phyloP scores from a whole-genome alignment of 1,140 invertebrate genomes.

The Drosophila nikananu region DNA sequence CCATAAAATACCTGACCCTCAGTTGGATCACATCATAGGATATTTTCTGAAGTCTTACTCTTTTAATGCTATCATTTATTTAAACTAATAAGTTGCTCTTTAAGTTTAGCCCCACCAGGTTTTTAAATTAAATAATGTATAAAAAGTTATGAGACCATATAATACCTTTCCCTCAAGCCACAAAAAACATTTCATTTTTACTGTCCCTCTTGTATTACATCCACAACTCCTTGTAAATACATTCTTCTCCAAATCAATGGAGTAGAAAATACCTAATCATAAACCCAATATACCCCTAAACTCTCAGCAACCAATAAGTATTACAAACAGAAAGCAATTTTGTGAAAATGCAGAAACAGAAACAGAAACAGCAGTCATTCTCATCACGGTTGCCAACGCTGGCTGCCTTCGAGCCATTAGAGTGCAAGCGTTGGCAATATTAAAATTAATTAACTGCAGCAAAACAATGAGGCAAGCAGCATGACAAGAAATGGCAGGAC shows the following conservation, averaged over 20 bases:
- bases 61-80: not conserved
- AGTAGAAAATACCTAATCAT: not conserved
- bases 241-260: too few relatives aligned
- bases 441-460: conserved; percentile 74
- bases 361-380: conserved; percentile 27
- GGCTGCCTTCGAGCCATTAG: conserved; percentile 51
- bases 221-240: too few relatives aligned
- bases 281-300: not conserved
- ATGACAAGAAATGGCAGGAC: conserved; percentile 3
- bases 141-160: too few relatives aligned
- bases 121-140: too few relatives aligned
- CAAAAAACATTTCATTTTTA: too few relatives aligned
- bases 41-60: not conserved
- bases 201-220: too few relatives aligned
- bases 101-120: too few relatives aligned
- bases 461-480: conserved; percentile 53
- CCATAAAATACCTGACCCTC: not conserved
- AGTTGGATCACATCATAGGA: not conserved
- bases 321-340: conserved; percentile 38
- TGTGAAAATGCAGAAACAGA: conserved; percentile 21
- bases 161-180: too few relatives aligned
- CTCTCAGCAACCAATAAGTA: not conserved
- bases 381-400: conserved; percentile 23
- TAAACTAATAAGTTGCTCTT: too few relatives aligned
- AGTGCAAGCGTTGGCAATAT: conserved; percentile 65